These are phyloP conservation scores for Polia nebulosa DNA, from an alignment of 2,888 invertebrate species.

Conservation along the genomic window DNA sequence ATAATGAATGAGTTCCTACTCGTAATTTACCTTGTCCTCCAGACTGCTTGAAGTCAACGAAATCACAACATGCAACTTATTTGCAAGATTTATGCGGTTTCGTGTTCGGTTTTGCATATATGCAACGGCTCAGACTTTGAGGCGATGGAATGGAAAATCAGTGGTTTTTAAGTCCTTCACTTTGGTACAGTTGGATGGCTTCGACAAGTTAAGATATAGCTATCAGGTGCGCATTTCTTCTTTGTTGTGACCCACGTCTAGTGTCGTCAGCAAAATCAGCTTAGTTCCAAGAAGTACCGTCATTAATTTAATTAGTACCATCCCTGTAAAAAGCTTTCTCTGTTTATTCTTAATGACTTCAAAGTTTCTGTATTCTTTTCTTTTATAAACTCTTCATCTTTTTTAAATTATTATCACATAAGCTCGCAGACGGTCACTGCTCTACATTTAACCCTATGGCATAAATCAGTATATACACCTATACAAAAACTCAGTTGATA, in stretches of 20 bases:
- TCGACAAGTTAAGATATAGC: neutral
- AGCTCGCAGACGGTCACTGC: neutral
- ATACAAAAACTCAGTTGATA: neutral
- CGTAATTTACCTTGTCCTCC: slow-evolving; percentile 16
- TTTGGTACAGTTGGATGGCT: neutral
- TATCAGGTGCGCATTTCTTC: neutral
- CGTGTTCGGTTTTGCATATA: slow-evolving; percentile 44
- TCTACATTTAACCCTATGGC: neutral
- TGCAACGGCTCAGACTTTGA: slow-evolving; percentile 36
- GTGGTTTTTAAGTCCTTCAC: neutral
- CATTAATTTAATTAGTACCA: neutral
- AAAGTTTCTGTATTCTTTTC: neutral
- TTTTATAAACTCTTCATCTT: neutral
- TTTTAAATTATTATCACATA: neutral
- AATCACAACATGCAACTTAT: slow-evolving; percentile 33
- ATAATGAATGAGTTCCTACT: slow-evolving; percentile 44
- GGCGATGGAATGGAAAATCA: slow-evolving; percentile 14
- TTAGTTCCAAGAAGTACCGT: neutral
- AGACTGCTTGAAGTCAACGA: slow-evolving; percentile 49
- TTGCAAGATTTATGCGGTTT: slow-evolving; percentile 45
- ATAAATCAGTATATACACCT: neutral
- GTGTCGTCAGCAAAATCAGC: neutral
- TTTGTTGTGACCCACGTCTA: neutral
- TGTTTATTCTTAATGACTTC: neutral
- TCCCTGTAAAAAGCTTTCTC: too few species aligned